Conservation (phyloP, 2,113 vertebrate species). For the Lampris megalopsis region DNA sequence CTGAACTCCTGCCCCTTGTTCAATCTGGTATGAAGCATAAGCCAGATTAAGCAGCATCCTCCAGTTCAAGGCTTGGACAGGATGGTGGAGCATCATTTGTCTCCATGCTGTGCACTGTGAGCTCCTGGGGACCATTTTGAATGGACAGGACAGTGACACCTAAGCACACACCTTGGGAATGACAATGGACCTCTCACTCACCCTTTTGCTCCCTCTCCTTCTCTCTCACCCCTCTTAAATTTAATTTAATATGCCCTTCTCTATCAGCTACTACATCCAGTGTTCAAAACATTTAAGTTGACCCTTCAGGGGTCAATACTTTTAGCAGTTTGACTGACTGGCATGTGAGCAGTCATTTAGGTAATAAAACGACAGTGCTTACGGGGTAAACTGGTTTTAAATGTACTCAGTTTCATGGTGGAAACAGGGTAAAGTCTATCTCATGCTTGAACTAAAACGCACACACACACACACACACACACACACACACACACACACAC, state of each 20-base stretch:
- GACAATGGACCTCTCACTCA: slow-evolving; percentile 25
- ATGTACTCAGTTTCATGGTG: too few species aligned
- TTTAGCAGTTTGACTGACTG: too few species aligned
- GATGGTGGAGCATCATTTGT: slow-evolving; percentile 5
- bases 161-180: slow-evolving; percentile 37
- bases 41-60: neutral
- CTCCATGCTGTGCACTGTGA: slow-evolving; percentile 28
- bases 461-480: neutral
- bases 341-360: too few species aligned
- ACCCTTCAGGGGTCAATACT: too few species aligned
- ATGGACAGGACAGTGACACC: slow-evolving; percentile 71
- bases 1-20: too few species aligned
- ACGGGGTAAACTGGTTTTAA: too few species aligned
- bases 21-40: too few species aligned
- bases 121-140: slow-evolving; percentile 59
- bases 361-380: too few species aligned
- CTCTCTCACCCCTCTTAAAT: neutral
- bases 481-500: slow-evolving; percentile 15
- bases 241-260: neutral
- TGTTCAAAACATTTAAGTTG: too few species aligned
- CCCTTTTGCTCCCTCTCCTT: slow-evolving; percentile 5
- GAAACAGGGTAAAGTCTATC: too few species aligned
- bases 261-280: neutral
- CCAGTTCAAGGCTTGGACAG: neutral
- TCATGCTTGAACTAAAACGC: neutral